phyloP scores from a whole-genome alignment of 2,797 vertebrate species.

The Neostethus bicornis region DNA sequence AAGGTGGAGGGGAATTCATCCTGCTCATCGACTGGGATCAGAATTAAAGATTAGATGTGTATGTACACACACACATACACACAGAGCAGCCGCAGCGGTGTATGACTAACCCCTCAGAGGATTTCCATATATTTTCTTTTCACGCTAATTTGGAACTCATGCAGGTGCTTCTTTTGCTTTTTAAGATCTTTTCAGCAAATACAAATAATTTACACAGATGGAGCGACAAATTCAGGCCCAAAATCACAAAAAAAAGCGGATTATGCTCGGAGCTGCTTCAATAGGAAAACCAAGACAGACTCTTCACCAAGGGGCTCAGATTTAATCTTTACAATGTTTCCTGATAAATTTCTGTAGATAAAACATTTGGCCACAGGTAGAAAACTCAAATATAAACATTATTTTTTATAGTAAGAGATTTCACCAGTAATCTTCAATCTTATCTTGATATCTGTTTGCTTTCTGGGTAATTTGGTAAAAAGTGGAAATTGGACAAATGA shows the following conservation, averaged over 20 bases:
- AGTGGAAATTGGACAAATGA: background rate
- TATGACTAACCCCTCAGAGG: constrained; percentile 59
- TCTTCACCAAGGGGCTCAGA: constrained; percentile 19
- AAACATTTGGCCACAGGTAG: background rate
- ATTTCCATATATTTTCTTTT: constrained; percentile 61
- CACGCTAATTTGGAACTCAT: constrained; percentile 66
- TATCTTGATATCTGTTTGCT: too few species aligned
- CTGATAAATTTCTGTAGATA: background rate
- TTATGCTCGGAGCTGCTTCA: constrained; percentile 32
- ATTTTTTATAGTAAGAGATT: background rate
- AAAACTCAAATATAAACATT: background rate
- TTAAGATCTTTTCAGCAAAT: constrained; percentile 68
- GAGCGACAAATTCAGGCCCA: constrained; percentile 63
- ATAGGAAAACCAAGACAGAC: constrained; percentile 16
- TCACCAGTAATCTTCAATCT: background rate
- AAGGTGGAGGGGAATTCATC: constrained; percentile 78
- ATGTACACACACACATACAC: constrained; percentile 10
- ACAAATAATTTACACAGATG: constrained; percentile 59
- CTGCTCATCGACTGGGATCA: constrained; percentile 73
- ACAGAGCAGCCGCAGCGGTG: constrained; percentile 36
- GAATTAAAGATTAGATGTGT: constrained; percentile 75
- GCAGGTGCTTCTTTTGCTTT: constrained; percentile 62
- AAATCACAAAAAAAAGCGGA: constrained; percentile 38
- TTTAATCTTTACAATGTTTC: constrained; percentile 4
- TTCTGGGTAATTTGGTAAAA: too few species aligned